Evolutionary conservation across 2,888 invertebrate genomes (phyloP).

Genomic region (Eupithecia abbreviata): DNA sequence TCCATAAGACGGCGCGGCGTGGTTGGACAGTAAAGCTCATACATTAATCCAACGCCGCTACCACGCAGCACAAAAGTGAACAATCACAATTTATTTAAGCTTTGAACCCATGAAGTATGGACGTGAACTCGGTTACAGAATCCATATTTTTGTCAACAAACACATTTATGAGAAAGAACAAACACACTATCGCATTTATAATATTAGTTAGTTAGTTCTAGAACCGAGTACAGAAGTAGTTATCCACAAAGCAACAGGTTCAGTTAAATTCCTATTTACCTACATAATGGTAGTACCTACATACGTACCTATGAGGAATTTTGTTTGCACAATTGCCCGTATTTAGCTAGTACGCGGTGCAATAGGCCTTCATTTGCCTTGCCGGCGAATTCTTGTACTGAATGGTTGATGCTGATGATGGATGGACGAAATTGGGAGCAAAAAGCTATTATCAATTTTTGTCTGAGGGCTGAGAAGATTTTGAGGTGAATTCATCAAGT

Average conservation of each 20-base stretch:
- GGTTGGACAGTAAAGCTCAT: too few species aligned
- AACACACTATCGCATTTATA: too few species aligned
- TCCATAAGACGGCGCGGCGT: too few species aligned
- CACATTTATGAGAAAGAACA: too few species aligned
- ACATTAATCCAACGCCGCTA: too few species aligned
- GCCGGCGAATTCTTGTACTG: slow-evolving; percentile 10
- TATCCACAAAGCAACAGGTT: background rate
- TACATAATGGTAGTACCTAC: slow-evolving; percentile 1
- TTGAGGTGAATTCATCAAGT: too few species aligned
- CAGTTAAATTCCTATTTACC: slow-evolving; percentile 16
- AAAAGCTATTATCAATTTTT: background rate
- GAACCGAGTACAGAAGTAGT: background rate
- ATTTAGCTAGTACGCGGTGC: slow-evolving; percentile 14
- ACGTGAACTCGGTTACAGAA: too few species aligned
- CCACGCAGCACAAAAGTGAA: too few species aligned
- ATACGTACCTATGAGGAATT: slow-evolving; percentile 10
- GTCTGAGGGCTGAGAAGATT: too few species aligned
- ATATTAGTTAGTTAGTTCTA: background rate
- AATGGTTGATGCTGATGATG: background rate
- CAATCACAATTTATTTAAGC: too few species aligned
- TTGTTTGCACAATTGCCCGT: slow-evolving; percentile 20
- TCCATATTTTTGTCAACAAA: too few species aligned
- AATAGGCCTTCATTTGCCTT: slow-evolving; percentile 16
- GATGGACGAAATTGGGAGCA: background rate
- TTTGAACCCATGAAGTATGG: too few species aligned